Conservation (phyloP, 2,888 invertebrate species). For the Drosophila colorata region DNA sequence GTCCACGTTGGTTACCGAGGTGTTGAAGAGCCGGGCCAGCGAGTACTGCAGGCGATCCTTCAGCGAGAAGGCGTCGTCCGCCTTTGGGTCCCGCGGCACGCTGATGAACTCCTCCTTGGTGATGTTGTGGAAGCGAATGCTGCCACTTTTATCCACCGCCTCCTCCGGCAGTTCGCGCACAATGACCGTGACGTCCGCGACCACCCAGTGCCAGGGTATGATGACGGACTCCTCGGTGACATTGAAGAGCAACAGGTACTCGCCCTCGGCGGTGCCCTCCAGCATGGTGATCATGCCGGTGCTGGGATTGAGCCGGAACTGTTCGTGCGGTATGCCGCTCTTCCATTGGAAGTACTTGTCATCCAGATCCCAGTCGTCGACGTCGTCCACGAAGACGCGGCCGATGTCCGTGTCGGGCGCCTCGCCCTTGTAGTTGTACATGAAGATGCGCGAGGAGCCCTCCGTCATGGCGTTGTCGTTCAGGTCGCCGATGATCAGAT, state of each 20-base stretch:
- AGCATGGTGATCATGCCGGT: slow-evolving; percentile 96
- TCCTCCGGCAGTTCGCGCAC: slow-evolving; percentile 95
- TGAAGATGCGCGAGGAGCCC: slow-evolving; percentile 95
- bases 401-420: slow-evolving; percentile 94
- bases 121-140: slow-evolving; percentile 92
- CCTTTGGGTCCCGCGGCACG: slow-evolving; percentile 78
- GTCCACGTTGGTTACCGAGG: slow-evolving; percentile 93
- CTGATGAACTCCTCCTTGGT: slow-evolving; percentile 95
- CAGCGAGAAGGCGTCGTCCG: slow-evolving; percentile 79
- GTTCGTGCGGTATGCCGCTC: slow-evolving; percentile 86
- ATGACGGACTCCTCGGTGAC: slow-evolving; percentile 90
- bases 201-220: slow-evolving; percentile 90
- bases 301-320: slow-evolving; percentile 90
- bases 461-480: slow-evolving; percentile 96
- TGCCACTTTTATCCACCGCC: slow-evolving; percentile 96
- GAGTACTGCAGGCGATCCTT: slow-evolving; percentile 86
- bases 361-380: slow-evolving; percentile 98
- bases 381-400: slow-evolving; percentile 94
- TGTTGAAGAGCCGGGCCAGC: slow-evolving; percentile 90
- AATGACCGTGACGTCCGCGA: slow-evolving; percentile 94
- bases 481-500: slow-evolving; percentile 96
- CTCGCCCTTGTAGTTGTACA: slow-evolving; percentile 96
- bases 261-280: slow-evolving; percentile 90
- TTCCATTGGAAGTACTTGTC: slow-evolving; percentile 95
- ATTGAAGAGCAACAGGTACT: slow-evolving; percentile 90